Evolutionary conservation across 2,888 invertebrate species (phyloP).

Genomic region (Nowickia ferox): DNA sequence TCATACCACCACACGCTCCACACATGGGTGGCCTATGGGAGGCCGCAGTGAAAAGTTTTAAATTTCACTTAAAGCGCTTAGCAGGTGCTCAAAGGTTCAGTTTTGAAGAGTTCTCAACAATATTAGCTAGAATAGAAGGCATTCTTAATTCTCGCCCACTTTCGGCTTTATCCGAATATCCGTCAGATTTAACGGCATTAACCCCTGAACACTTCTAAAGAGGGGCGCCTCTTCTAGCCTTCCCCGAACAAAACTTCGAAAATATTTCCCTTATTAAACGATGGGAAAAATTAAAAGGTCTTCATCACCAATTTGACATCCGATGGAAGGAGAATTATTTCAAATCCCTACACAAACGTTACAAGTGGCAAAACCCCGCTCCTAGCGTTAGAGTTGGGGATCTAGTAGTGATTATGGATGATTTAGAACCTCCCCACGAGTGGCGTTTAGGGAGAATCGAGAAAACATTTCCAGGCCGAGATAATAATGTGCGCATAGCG

Average conservation of each 20-base stretch:
- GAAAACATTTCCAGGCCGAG: not conserved
- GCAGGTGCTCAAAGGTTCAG: slow-evolving; percentile 1
- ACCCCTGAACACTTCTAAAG: not conserved
- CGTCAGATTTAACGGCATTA: not conserved
- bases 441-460: not conserved
- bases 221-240: not conserved
- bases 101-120: not conserved
- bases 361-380: not conserved
- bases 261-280: not conserved
- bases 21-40: no score
- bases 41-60: not conserved
- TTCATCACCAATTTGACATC: not conserved
- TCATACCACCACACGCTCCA: no score
- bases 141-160: not conserved
- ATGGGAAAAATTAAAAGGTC: not conserved
- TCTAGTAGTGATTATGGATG: not conserved
- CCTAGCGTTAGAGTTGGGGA: not conserved
- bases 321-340: not conserved
- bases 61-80: slow-evolving; percentile 6
- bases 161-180: not conserved
- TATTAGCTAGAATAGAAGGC: slow-evolving; percentile 9
- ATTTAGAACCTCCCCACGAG: not conserved
- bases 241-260: not conserved
- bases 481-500: not conserved
- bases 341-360: not conserved